These are phyloP conservation scores for Pammene aurita DNA, from an alignment of 2,888 invertebrate genomes.

Conservation along the genomic window DNA sequence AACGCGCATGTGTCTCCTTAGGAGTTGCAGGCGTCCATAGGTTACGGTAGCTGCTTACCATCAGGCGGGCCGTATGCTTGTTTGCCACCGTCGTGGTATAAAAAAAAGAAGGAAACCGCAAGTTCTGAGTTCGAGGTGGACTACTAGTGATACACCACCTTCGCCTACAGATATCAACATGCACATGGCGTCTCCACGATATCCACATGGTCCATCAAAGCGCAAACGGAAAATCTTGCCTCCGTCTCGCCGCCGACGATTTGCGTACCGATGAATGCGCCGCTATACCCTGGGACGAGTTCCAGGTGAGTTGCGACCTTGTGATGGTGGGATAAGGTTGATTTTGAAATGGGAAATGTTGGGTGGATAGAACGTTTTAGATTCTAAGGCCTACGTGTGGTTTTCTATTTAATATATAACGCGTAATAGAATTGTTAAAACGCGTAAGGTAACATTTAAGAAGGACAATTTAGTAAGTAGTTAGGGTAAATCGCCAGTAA, in stretches of 20 bases:
- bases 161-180: slow-evolving; percentile 84
- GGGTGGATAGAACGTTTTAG: background rate
- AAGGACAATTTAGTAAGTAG: too few relatives aligned
- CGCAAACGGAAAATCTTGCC: slow-evolving; percentile 54
- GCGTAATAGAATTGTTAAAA: background rate
- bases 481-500: too few relatives aligned
- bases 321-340: background rate
- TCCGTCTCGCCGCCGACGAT: slow-evolving; percentile 76
- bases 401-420: background rate
- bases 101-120: too few relatives aligned
- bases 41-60: too few relatives aligned
- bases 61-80: too few relatives aligned
- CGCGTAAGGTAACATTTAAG: too few relatives aligned
- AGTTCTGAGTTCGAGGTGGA: too few relatives aligned
- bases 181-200: slow-evolving; percentile 75
- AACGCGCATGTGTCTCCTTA: too few relatives aligned
- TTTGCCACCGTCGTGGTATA: too few relatives aligned
- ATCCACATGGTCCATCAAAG: slow-evolving; percentile 72
- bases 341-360: background rate
- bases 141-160: background rate
- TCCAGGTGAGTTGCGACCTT: slow-evolving; percentile 86
- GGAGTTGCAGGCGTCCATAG: too few relatives aligned
- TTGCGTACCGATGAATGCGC: slow-evolving; percentile 92
- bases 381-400: background rate
- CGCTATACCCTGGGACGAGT: slow-evolving; percentile 96